These are phyloP conservation scores for Calypte anna DNA, from an alignment of 2,113 vertebrate species.

Conservation along the genomic window DNA sequence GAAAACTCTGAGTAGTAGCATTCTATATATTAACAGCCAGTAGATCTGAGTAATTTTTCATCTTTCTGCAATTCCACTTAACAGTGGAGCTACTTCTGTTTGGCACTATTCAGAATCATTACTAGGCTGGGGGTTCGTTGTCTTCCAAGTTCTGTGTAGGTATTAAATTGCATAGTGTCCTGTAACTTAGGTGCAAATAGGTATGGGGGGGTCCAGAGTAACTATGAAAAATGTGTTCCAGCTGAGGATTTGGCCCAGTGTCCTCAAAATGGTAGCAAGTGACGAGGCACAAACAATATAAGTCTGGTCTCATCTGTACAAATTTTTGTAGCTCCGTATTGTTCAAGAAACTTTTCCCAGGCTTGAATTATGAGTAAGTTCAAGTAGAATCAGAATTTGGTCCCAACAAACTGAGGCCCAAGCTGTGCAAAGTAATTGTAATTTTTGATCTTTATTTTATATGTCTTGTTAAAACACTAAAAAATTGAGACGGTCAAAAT, in stretches of 20 bases:
- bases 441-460: conserved; percentile 66
- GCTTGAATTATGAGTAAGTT: neutral
- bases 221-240: neutral
- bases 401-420: conserved; percentile 39
- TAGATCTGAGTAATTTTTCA: neutral
- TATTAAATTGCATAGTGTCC: neutral
- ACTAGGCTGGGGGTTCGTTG: neutral
- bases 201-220: neutral
- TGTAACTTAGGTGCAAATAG: neutral
- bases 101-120: neutral
- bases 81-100: neutral
- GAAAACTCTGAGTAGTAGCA: neutral
- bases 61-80: neutral
- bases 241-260: neutral
- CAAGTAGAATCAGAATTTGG: conserved; percentile 5
- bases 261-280: neutral
- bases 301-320: neutral
- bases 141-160: neutral
- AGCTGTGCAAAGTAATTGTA: conserved; percentile 30
- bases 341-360: neutral
- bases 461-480: neutral
- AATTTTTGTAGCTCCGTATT: neutral
- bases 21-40: neutral
- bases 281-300: neutral
- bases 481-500: conserved; percentile 44